phyloP scores from a whole-genome alignment of 2,113 vertebrate species.

The Grantiella picta region DNA sequence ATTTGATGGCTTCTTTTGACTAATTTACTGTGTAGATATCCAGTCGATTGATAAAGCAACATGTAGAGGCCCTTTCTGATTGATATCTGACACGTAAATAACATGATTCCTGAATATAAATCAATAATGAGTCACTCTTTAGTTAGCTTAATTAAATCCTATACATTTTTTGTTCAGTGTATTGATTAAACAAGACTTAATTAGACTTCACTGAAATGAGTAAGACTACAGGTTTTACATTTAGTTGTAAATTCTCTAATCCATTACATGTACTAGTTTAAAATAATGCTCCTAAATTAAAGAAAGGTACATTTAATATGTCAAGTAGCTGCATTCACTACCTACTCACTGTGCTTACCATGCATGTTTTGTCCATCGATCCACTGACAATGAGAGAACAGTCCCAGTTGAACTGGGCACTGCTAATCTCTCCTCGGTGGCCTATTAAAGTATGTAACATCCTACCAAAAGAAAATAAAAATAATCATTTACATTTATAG shows the following conservation, averaged over 20 bases:
- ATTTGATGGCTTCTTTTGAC: neutral
- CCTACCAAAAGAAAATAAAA: slow-evolving; percentile 61
- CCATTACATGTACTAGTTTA: neutral
- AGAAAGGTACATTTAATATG: neutral
- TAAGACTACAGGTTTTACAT: neutral
- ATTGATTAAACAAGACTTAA: neutral
- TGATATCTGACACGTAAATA: neutral
- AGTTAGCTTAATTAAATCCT: neutral
- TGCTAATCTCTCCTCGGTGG: slow-evolving; percentile 89
- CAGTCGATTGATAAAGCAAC: neutral
- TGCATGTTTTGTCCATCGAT: slow-evolving; percentile 93
- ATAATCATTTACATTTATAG: neutral
- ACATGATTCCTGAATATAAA: neutral
- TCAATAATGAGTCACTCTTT: neutral
- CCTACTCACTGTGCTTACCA: slow-evolving; percentile 72
- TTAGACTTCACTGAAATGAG: neutral
- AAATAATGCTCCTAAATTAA: neutral
- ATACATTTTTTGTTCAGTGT: neutral
- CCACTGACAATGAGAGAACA: slow-evolving; percentile 86
- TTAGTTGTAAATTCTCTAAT: neutral
- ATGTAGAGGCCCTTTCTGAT: neutral
- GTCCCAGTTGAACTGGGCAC: slow-evolving; percentile 90
- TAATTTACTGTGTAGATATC: neutral
- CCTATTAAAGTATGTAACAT: slow-evolving; percentile 81
- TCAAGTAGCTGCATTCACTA: neutral